Base-by-base conservation (phyloP, 2,888 invertebrate genomes). In the Cephus pygmeus region DNA sequence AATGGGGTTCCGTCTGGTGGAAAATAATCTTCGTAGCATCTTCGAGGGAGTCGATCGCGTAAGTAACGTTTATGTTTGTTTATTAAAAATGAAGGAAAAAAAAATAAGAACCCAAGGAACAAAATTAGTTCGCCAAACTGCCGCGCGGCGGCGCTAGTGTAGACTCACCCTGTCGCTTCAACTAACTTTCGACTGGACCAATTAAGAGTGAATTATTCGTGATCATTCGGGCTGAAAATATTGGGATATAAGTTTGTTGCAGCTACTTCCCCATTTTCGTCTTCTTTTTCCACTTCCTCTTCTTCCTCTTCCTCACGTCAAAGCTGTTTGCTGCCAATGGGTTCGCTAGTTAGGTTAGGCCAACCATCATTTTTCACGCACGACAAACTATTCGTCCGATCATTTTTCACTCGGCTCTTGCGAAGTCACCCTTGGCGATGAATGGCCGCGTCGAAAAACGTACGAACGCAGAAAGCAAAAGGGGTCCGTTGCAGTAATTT, bases 301-400 rank as follows among this genome's bases (percentile, higher is more conserved):
- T 34, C 69, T 76, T 76, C 71, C 34, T 76, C 69, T 11, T 36
- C 33, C n/a, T 34, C 35, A 2, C 36, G 68, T 40, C 30, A 3
- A 35, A 74, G 36, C 75, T 12, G 31, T n/a, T n/a, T 15, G 9
- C 36, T 33, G 33, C 30, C n/a, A 11, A 75, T 77, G 33, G 23
- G 56, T 9, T 56, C 23, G 15, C 56, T 23, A 56, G 56, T 77
- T 78, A 78, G 75, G 78, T 77, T 73, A 69, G 79, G 79, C 78
- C 81, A 79, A 56, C 76, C 79, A 84, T 83, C 83, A 84, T 85
- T 86, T 87, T 86, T 84, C 82, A 84, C 81, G 75, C 36, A 69
- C 76, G 77, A 76, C 76, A 78, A 56, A 81, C 81, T 78, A 83
- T 81, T 81, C 75, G 73, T 73, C 73, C 76, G 77, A 79, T 81